A percentile compares a stretch with the other conserved stretches of the same genome.
Evolutionary conservation across 2,888 invertebrate genomes (phyloP).

Genomic region (Eristalis intricaria): DNA sequence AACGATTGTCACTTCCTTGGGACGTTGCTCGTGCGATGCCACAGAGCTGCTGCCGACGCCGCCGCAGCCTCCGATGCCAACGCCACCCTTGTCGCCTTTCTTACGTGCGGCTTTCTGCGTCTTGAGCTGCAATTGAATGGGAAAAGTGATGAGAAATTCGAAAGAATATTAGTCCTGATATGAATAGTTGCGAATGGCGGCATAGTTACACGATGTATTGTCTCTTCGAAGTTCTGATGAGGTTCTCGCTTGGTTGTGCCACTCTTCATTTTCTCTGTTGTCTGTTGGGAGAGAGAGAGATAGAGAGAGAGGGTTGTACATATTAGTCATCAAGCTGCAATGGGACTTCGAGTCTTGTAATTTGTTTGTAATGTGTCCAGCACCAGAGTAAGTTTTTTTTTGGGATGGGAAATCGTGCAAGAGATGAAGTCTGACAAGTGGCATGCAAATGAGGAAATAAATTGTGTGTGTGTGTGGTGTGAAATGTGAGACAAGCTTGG

Average conservation of each 20-base stretch:
- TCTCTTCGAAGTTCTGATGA: conserved; percentile 81
- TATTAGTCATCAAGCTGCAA: not conserved
- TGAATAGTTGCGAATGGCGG: conserved; percentile 16
- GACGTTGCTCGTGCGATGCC: conserved; percentile 77
- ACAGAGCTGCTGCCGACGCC: conserved; percentile 77
- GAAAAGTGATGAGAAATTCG: conserved; percentile 34
- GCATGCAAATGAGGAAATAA: not conserved
- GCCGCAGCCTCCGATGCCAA: conserved; percentile 75
- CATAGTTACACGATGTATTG: conserved; percentile 80
- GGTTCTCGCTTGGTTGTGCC: conserved; percentile 80
- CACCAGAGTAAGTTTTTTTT: too few species aligned
- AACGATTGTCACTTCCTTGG: conserved; percentile 79
- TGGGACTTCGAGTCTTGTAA: too few species aligned
- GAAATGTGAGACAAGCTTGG: not conserved
- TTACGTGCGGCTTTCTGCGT: conserved; percentile 81
- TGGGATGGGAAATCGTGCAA: not conserved
- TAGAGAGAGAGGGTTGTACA: not conserved
- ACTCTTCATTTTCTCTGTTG: conserved; percentile 79
- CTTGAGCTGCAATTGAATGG: conserved; percentile 76
- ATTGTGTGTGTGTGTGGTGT: not conserved
- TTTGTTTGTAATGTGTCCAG: not conserved
- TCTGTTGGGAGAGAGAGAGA: conserved; percentile 74
- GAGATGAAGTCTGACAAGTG: not conserved
- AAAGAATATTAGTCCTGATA: conserved; percentile 29
- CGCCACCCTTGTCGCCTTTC: conserved; percentile 77